Conservation (phyloP, 2,888 invertebrate species). For the Cephus runcator region DNA sequence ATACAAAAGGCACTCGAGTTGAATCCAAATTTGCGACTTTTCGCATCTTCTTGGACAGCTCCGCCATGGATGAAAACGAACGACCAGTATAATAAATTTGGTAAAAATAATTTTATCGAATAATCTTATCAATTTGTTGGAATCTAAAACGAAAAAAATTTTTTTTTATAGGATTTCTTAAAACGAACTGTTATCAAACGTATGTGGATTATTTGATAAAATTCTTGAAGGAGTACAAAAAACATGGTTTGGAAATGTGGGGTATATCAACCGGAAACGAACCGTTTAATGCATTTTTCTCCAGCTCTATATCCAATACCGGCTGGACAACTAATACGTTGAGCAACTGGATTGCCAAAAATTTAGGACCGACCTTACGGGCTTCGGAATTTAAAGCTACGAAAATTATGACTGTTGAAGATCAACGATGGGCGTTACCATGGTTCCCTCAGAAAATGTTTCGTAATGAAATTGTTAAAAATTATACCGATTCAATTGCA, state of each 20-base stretch:
- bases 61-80: constrained; percentile 77
- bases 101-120: constrained; percentile 32
- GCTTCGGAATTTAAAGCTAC: constrained; percentile 5
- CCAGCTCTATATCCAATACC: constrained; percentile 76
- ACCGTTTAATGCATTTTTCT: constrained; percentile 75
- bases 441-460: constrained; percentile 48
- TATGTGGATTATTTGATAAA: constrained; percentile 84
- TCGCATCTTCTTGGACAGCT: constrained; percentile 73
- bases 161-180: background rate
- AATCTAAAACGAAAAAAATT: background rate
- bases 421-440: constrained; percentile 10
- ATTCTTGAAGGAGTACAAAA: constrained; percentile 77
- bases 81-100: constrained; percentile 70
- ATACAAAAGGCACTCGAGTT: background rate
- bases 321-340: constrained; percentile 76
- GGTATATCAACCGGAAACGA: constrained; percentile 87
- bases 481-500: constrained; percentile 79
- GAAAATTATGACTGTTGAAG: constrained; percentile 15
- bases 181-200: constrained; percentile 72
- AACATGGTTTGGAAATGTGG: constrained; percentile 74
- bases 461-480: constrained; percentile 63
- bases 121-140: constrained; percentile 11
- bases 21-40: constrained; percentile 61
- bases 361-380: constrained; percentile 10
- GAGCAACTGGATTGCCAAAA: constrained; percentile 14